phyloP scores from a whole-genome alignment of 2,113 vertebrate genomes.

The Calyptomena viridis region DNA sequence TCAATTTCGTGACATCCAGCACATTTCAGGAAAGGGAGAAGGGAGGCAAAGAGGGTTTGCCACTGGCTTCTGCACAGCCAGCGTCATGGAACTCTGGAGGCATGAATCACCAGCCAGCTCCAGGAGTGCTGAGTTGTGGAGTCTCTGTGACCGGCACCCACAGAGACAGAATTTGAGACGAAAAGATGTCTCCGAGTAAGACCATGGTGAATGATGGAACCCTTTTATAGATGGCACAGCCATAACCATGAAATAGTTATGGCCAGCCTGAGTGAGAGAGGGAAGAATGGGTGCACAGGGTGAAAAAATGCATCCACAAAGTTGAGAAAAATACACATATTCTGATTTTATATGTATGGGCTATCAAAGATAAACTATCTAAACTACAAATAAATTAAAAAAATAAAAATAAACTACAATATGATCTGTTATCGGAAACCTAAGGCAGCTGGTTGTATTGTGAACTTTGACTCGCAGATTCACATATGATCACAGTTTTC shows the following conservation, averaged over 20 bases:
- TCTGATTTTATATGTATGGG: slow-evolving; percentile 47
- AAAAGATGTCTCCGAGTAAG: slow-evolving; percentile 7
- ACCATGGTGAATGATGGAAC: background rate
- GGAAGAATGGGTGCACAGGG: slow-evolving; percentile 22
- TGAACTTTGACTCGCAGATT: slow-evolving; percentile 61
- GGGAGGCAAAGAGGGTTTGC: background rate
- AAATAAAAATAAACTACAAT: too few relatives aligned
- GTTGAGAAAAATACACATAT: slow-evolving; percentile 24
- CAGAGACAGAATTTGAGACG: background rate
- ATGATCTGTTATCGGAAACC: slow-evolving; percentile 72
- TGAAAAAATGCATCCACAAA: slow-evolving; percentile 48
- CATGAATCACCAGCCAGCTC: background rate
- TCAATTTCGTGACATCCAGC: accelerated
- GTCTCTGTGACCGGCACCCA: background rate
- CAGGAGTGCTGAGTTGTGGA: slow-evolving; percentile 22
- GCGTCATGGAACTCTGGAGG: background rate
- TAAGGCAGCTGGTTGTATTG: slow-evolving; percentile 65
- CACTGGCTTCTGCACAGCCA: background rate
- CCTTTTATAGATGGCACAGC: slow-evolving; percentile 45
- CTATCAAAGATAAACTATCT: slow-evolving; percentile 69
- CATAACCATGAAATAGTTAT: slow-evolving; percentile 34
- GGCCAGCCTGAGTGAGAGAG: background rate
- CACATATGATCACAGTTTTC: slow-evolving; percentile 68
- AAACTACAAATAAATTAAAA: too few relatives aligned
- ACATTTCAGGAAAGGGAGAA: background rate